Evolutionary conservation across 92 coral and sea anemone genomes (phyloP), one percentile per base, ranked within the genome.

Genomic region (Virgularia gustaviana): DNA sequence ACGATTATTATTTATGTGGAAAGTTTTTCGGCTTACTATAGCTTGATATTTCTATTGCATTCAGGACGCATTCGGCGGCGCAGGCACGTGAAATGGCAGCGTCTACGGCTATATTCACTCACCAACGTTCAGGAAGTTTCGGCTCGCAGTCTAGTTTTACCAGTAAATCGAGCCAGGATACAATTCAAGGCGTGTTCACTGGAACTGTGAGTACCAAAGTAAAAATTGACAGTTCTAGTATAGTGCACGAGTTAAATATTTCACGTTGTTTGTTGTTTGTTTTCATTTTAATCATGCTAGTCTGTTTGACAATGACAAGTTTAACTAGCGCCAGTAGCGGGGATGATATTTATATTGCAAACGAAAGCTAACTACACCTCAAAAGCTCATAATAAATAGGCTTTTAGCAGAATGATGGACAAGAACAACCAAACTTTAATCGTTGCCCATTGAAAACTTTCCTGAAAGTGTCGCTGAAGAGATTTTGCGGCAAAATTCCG

Each of bases 21-120:
- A 67, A 31, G 15, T 22, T 34, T 33, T 30, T 24, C 39, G 6
- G 58, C n/a, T n/a, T n/a, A n/a, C n/a, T n/a, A n/a, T n/a, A n/a
- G n/a, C n/a, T n/a, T n/a, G n/a, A n/a, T n/a, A n/a, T n/a, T 67
- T 23, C 6, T 45, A 47, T 45, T 16, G 45, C 2, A 31, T 35
- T n/a, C 10, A 67, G 74, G 43, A 49, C 74, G 42, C 34, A 67
- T 33, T 67, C 74, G 36, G 74, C 74, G 23, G 74, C 74, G 60
- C 74, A 67, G 19, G 74, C 74, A 4, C 45, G 74, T n/a, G 74
- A 67, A 33, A 49, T 67, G 58, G 74, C 74, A 28, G 74, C 74
- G 24, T 67, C 74, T 30, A 67, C 74, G 30, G 4, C 49, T 29
- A 30, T 59, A 6, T 67, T 67, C 33, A 23, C 27, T 43, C 59